Evolutionary conservation across 2,797 vertebrate genomes (phyloP), one percentile per base, ranked within the genome.

Genomic region (Enteromius thamalakanensis): DNA sequence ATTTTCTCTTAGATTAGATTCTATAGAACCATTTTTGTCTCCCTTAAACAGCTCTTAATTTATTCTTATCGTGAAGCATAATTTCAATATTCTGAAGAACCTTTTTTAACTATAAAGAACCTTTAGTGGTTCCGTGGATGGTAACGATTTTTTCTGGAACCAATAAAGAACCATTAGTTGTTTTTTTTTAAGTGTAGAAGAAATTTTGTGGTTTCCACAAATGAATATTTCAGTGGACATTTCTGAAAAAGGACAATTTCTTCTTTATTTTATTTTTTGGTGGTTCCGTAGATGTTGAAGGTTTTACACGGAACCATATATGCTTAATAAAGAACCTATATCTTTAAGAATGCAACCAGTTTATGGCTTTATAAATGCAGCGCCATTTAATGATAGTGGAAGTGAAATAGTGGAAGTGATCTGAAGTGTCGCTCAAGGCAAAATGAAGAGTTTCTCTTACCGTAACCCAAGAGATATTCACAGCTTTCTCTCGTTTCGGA

Each of bases 391-490:
- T 53, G 55, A n/a, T 23, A 37, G 47, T 70, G 42, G 65, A 40
- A 78, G 26, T 23, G 5, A 7, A 79, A 64, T 29, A 76, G 55
- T 71, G 34, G 51, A 42, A 70, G 53, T 34, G 14, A 7, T 8
- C 14, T 34, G 14, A 65, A 14, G 23, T 29, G 51, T 60, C 3
- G 4, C 67, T 78, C 12, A 1, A n/a, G 21, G 12, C 53, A 68
- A 58, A 32, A 64, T 1, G 2, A 32, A 64, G 6, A 2, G 29
- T 78, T 64, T 68, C 67, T 26, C 83, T 86, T 86, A 85, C 85
- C 85, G 82, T 79, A 58, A 17, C 29, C 4, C 3, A 17, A 45
- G 6, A 26, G 3, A 21, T 42, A 8, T 42, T 67, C 53, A 29
- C 26, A 12, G 23, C 23, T n/a, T 68, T 72, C 12, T 17, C 14